Evolutionary conservation across 2,797 vertebrate species (phyloP).

Genomic region (Champsocephalus gunnari): DNA sequence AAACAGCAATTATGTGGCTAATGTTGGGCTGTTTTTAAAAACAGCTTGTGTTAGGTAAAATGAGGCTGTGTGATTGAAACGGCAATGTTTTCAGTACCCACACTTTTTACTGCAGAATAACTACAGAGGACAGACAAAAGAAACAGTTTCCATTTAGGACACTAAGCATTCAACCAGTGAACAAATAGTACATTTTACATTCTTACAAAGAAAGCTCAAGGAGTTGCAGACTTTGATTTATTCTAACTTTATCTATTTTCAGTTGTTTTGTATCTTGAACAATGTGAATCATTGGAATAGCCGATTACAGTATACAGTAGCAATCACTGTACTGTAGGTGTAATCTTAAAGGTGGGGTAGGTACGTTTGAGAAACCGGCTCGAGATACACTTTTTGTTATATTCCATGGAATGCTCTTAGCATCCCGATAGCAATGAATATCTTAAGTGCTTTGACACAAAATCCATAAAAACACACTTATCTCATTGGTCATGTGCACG

Average conservation of each 20-base stretch:
- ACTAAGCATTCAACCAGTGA: background rate
- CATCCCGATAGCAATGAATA: too few relatives aligned
- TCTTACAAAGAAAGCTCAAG: background rate
- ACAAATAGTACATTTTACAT: background rate
- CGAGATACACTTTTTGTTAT: too few relatives aligned
- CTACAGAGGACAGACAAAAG: background rate
- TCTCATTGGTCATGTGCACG: too few relatives aligned
- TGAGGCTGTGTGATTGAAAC: conserved; percentile 23
- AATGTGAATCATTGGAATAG: background rate
- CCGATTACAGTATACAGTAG: too few relatives aligned
- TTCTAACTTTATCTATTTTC: background rate
- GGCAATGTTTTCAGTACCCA: conserved; percentile 9
- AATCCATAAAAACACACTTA: too few relatives aligned
- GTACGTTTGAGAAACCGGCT: too few relatives aligned
- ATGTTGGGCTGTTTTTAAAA: conserved; percentile 54
- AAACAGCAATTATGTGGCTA: conserved; percentile 58
- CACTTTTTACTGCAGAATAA: conserved; percentile 14
- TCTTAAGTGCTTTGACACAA: too few relatives aligned
- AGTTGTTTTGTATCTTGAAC: background rate
- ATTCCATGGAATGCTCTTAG: too few relatives aligned
- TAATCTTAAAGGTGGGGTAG: background rate
- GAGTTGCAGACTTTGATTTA: background rate
- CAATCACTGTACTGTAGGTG: background rate
- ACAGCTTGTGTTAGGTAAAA: conserved; percentile 47
- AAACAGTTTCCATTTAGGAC: background rate